Base-by-base conservation (phyloP, 2,888 invertebrate species). In the Hirtodrosophila trivittata region DNA sequence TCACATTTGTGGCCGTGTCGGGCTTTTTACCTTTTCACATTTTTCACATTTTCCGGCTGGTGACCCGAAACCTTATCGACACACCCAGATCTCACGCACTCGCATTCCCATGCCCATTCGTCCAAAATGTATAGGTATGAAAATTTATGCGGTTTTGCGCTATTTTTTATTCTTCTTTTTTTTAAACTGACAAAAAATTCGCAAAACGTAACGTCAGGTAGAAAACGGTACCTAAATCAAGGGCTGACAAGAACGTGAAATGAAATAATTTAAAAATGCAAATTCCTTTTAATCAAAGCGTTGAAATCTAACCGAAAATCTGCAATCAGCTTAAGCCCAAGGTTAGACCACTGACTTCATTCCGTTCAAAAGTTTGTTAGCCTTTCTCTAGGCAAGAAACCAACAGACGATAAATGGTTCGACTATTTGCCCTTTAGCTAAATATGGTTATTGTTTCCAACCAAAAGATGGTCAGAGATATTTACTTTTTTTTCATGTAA, bases 231-330 rank as follows among this genome's bases (percentile, higher is more conserved):
- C 82, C 82, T 80, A 83, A 77, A 82, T 86, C 82, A 82, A 71
- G 72, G 67, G 28, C 81, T 86, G 82, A 83, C 82, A 86, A 75
- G 84, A 63, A 86, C 81, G 86, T 83, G 84, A 86, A 82, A 73
- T 72, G 82, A 82, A 82, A 86, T 86, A 80, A 82, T 82, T 82
- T 83, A 62, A 83, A 81, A 86, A 83, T 83, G 82, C 77, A 86
- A 83, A 83, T 83, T 77, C 57, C 26, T 42, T 51, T 41, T 63
- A 70, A 70, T 73, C 78, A 68, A 39, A 33, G 42, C 64, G 41
- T 46, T 60, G 64, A 69, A 67, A 84, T 81, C 77, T 77, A 52
- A 33, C 58, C 47, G 56, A 50, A 62, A 57, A 47, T 39, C 57
- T 51, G 57, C 62, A 72, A 71, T 72, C 73, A 71, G 67, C 62